These are phyloP conservation scores for Erythrocercus mccallii DNA, from an alignment of 2,113 vertebrate species.

Conservation along the genomic window DNA sequence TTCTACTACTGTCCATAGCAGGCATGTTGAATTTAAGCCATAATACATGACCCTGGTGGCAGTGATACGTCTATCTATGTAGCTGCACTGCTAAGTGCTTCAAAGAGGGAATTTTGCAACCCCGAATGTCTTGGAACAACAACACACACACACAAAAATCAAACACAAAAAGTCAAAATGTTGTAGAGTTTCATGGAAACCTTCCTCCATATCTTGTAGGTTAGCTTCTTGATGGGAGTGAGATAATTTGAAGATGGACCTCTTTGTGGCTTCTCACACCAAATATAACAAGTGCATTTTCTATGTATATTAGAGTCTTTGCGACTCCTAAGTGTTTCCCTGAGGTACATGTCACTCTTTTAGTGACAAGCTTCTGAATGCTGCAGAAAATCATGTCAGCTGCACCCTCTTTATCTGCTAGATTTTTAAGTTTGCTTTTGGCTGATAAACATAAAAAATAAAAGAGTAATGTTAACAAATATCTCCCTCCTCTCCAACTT, in stretches of 20 bases:
- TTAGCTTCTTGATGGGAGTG: not conserved
- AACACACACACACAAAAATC: not conserved
- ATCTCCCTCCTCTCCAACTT: not conserved
- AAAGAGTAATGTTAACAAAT: not conserved
- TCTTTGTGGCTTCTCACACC: not conserved
- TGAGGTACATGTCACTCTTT: not conserved
- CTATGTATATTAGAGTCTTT: not conserved
- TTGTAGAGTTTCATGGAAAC: not conserved
- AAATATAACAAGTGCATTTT: not conserved
- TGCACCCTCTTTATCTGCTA: not conserved
- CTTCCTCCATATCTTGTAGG: not conserved
- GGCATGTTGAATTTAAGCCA: not conserved
- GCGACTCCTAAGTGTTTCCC: not conserved
- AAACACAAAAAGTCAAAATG: not conserved
- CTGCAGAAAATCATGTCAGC: not conserved
- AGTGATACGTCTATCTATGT: not conserved
- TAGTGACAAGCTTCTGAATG: not conserved
- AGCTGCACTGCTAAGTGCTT: not conserved
- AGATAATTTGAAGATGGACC: not conserved
- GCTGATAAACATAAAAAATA: not conserved
- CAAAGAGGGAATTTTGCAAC: not conserved
- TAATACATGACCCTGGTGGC: not conserved
- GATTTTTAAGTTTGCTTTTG: not conserved
- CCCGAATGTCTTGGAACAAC: not conserved
- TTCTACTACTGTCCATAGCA: not conserved